phyloP scores from a whole-genome alignment of 2,113 vertebrate species.

The Lepus europaeus region DNA sequence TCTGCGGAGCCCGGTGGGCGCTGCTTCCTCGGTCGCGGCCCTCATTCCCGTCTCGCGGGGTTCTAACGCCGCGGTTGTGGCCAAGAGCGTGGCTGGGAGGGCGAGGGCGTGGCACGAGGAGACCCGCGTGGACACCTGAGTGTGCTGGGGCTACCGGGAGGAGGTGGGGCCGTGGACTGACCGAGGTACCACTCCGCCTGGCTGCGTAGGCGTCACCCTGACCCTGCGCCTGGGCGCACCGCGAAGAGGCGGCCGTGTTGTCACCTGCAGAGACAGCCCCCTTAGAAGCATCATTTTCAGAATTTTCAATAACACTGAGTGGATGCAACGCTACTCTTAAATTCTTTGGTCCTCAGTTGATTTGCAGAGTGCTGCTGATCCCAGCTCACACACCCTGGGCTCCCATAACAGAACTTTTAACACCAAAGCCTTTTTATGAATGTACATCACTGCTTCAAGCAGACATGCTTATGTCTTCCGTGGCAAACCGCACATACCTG shows the following conservation, averaged over 20 bases:
- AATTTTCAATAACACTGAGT: not conserved
- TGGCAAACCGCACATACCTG: not conserved
- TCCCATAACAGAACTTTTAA: not conserved
- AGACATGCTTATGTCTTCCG: not conserved
- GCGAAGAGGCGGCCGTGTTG: accelerated
- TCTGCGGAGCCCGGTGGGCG: not conserved
- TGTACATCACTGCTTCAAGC: not conserved
- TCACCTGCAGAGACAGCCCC: not conserved
- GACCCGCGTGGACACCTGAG: not conserved
- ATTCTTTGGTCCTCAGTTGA: not conserved
- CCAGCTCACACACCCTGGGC: not conserved
- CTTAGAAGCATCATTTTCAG: not conserved
- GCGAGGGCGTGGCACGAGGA: not conserved
- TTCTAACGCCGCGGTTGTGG: constrained; percentile 7
- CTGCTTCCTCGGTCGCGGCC: not conserved
- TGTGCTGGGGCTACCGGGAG: not conserved
- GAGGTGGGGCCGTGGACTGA: not conserved
- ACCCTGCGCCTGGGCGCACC: not conserved
- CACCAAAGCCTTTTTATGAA: not conserved
- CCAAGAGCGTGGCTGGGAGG: not conserved
- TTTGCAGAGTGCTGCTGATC: not conserved
- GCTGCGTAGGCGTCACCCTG: not conserved
- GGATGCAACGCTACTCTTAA: not conserved
- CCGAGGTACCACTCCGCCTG: not conserved
- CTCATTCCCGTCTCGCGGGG: not conserved